Evolutionary conservation across 2,888 invertebrate species (phyloP).

Genomic region (Orthosia incerta): DNA sequence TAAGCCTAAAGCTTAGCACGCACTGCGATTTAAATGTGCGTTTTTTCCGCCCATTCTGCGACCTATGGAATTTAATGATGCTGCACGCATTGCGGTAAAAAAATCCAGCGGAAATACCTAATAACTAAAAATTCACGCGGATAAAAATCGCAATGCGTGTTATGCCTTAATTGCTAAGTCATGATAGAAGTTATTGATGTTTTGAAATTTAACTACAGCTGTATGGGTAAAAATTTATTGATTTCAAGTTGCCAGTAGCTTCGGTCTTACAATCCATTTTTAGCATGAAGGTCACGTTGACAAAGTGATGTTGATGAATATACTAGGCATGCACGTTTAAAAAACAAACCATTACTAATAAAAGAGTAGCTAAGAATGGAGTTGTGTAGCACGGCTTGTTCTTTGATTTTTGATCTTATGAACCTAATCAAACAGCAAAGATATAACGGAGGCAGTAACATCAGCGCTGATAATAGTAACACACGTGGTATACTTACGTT

Average conservation of each 20-base stretch:
- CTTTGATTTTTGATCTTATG: constrained; percentile 15
- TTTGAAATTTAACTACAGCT: not conserved
- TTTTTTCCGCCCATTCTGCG: too few species aligned
- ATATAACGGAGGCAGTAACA: constrained; percentile 24
- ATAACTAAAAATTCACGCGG: too few species aligned
- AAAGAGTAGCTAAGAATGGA: not conserved
- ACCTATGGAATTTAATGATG: too few species aligned
- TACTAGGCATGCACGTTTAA: not conserved
- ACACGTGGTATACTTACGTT: constrained; percentile 89
- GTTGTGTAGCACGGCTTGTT: not conserved
- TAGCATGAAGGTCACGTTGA: constrained; percentile 29
- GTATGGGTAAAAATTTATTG: constrained; percentile 3
- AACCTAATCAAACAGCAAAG: constrained; percentile 5
- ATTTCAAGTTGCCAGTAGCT: constrained; percentile 7
- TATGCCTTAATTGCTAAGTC: constrained; percentile 31
- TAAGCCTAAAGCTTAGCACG: too few species aligned
- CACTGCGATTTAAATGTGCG: too few species aligned
- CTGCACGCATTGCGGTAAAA: too few species aligned
- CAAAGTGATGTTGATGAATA: constrained; percentile 17
- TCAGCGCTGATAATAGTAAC: constrained; percentile 23
- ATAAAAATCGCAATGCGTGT: too few species aligned
- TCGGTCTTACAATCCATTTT: constrained; percentile 9
- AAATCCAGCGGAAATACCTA: too few species aligned
- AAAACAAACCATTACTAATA: not conserved
- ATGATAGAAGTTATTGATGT: constrained; percentile 20